A percentile compares a stretch with the other conserved stretches of the same genome.
Conservation (phyloP, 1,140 invertebrate species). For the Mactra quadrangularis region DNA sequence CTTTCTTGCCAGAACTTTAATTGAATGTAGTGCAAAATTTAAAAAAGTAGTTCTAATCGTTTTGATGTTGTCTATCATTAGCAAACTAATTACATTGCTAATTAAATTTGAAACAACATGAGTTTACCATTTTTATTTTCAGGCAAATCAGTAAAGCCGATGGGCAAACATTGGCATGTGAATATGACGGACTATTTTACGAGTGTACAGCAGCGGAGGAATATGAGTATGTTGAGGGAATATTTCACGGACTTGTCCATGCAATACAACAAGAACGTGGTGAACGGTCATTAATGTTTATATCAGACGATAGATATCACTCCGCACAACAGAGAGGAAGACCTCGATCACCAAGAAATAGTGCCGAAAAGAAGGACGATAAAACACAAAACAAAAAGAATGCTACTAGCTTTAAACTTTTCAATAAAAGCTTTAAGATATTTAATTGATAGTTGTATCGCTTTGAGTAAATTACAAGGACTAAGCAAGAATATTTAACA, state of each 20-base stretch:
- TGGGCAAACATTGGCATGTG: conserved; percentile 76
- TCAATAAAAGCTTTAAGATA: conserved; percentile 82
- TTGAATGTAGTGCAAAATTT: no score
- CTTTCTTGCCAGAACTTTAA: no score
- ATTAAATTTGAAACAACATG: no score
- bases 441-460: conserved; percentile 74
- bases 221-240: conserved; percentile 80
- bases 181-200: conserved; percentile 81
- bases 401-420: conserved; percentile 74
- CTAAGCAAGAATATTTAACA: neutral
- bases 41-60: no score
- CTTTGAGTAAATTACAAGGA: no score
- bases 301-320: conserved; percentile 77
- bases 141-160: conserved; percentile 83
- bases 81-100: no score
- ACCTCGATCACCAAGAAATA: conserved; percentile 75
- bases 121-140: no score
- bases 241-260: conserved; percentile 81
- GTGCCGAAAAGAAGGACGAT: conserved; percentile 75
- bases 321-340: conserved; percentile 63
- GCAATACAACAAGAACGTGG: conserved; percentile 78
- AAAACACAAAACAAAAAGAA: conserved; percentile 78
- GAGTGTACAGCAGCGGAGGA: conserved; percentile 83
- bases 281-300: conserved; percentile 78
- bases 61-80: no score